Evolutionary conservation across 2,797 vertebrate species (phyloP).

Genomic region (Manis crassicaudata): DNA sequence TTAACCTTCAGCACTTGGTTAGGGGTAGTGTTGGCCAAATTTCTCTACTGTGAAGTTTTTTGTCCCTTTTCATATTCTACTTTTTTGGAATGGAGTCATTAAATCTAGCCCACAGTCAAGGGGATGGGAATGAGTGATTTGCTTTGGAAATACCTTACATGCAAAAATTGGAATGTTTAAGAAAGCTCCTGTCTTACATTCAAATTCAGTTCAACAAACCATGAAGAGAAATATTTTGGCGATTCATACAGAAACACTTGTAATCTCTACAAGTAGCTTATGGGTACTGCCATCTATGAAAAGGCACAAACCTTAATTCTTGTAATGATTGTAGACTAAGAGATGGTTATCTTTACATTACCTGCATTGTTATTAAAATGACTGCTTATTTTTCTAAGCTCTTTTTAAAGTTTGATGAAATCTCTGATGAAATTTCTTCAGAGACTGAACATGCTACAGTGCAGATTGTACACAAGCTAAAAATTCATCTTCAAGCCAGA

Average conservation of each 20-base stretch:
- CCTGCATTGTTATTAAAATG: conserved; percentile 63
- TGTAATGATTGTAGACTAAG: conserved; percentile 52
- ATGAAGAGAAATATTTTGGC: conserved; percentile 59
- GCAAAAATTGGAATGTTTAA: conserved; percentile 45
- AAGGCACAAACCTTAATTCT: conserved; percentile 63
- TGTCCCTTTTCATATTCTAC: background rate
- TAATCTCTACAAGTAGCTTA: conserved; percentile 58
- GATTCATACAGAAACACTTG: conserved; percentile 47
- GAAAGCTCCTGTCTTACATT: conserved; percentile 43
- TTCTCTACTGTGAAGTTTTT: background rate
- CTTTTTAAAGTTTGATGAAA: conserved; percentile 66
- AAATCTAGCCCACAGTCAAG: background rate
- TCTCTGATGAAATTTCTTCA: conserved; percentile 69
- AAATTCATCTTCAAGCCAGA: conserved; percentile 61
- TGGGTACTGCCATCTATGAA: conserved; percentile 15
- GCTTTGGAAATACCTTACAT: conserved; percentile 39
- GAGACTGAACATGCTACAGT: conserved; percentile 43
- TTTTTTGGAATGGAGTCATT: background rate
- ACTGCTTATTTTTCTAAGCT: conserved; percentile 73
- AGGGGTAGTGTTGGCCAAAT: background rate
- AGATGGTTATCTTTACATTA: conserved; percentile 64
- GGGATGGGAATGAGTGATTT: background rate
- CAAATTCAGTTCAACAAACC: conserved; percentile 42
- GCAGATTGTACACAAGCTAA: conserved; percentile 60
- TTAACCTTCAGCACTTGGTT: background rate